Evolutionary conservation across 2,888 invertebrate genomes (phyloP).

Genomic region (Pammene fasciana): DNA sequence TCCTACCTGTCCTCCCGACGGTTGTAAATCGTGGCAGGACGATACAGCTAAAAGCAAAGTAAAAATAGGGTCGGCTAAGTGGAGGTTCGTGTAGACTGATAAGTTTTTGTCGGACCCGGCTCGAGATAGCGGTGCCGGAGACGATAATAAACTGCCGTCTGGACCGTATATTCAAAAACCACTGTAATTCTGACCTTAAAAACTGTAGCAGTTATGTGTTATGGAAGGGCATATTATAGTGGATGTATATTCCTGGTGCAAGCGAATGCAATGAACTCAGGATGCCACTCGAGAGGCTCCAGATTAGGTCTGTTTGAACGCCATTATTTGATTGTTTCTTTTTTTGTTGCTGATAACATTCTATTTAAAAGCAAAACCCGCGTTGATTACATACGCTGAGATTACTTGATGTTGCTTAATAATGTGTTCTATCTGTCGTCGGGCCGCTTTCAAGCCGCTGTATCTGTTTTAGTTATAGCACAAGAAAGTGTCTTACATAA

Average conservation of each 20-base stretch:
- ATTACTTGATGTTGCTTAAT: constrained; percentile 57
- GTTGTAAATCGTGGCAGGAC: constrained; percentile 74
- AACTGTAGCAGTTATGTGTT: neutral
- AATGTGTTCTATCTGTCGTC: constrained; percentile 77
- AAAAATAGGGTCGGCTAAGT: constrained; percentile 79
- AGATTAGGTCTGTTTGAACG: constrained; percentile 69
- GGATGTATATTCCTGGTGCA: neutral
- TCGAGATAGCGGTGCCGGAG: constrained; percentile 71
- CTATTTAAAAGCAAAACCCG: constrained; percentile 35
- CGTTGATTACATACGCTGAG: constrained; percentile 37
- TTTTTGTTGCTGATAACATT: constrained; percentile 46
- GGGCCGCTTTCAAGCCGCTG: constrained; percentile 75
- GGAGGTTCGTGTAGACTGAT: constrained; percentile 79
- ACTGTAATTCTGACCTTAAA: neutral
- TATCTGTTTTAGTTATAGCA: neutral
- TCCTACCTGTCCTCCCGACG: constrained; percentile 66
- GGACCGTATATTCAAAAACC: neutral
- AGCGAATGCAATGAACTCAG: constrained; percentile 40
- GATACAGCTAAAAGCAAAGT: constrained; percentile 79
- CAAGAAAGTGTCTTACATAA: neutral
- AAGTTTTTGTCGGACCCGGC: constrained; percentile 72
- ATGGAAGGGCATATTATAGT: neutral
- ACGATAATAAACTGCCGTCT: constrained; percentile 66
- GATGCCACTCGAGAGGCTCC: constrained; percentile 68
- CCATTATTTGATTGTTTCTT: constrained; percentile 60